Evolutionary conservation across 2,888 invertebrate genomes (phyloP).

Genomic region (Hofmannophila pseudospretella): DNA sequence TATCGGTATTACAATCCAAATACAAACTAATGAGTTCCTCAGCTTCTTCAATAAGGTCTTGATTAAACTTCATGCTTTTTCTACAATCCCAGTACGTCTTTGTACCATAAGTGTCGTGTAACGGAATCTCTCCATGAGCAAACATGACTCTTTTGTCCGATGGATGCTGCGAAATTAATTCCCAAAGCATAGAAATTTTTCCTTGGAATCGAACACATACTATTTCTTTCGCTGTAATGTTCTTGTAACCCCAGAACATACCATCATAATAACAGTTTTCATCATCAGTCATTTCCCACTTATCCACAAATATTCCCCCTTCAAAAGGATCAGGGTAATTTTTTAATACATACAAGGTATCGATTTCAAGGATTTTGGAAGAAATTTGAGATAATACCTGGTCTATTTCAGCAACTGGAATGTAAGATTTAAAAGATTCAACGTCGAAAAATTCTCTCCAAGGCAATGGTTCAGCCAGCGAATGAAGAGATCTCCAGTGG

Average conservation of each 20-base stretch:
- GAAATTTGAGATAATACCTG: conserved; percentile 78
- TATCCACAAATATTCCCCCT: conserved; percentile 88
- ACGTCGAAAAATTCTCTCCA: conserved; percentile 95
- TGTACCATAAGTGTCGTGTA: conserved; percentile 93
- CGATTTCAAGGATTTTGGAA: conserved; percentile 72
- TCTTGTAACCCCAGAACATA: conserved; percentile 84
- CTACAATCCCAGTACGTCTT: conserved; percentile 90
- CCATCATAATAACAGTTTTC: conserved; percentile 45
- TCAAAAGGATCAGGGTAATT: conserved; percentile 92
- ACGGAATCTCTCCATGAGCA: conserved; percentile 89
- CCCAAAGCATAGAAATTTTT: conserved; percentile 79
- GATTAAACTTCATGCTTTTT: conserved; percentile 94
- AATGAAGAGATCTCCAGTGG: conserved; percentile 87
- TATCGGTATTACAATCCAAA: conserved; percentile 37
- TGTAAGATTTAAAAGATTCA: conserved; percentile 84
- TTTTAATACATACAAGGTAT: conserved; percentile 88
- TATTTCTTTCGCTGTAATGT: conserved; percentile 81
- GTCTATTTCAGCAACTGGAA: conserved; percentile 91
- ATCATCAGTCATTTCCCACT: conserved; percentile 82
- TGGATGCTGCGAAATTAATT: conserved; percentile 70
- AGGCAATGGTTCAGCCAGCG: conserved; percentile 79
- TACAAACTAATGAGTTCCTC: conserved; percentile 72
- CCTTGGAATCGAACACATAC: conserved; percentile 92
- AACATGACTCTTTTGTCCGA: conserved; percentile 79
- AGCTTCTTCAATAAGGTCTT: conserved; percentile 81